phyloP scores from a whole-genome alignment of 2,888 invertebrate genomes.

The Melieria crassipennis region DNA sequence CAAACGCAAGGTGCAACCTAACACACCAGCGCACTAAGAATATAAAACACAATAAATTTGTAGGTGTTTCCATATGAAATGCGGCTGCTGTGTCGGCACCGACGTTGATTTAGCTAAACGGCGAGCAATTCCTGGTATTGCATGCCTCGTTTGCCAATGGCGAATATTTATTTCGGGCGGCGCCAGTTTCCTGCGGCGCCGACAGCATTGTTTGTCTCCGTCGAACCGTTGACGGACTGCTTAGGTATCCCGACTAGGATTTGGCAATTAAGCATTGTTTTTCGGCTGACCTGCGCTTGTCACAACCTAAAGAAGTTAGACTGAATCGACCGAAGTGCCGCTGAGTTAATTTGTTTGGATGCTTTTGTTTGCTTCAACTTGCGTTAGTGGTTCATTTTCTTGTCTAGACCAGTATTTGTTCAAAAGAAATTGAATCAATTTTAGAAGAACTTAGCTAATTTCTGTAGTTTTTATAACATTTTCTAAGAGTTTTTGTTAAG shows the following conservation, averaged over 20 bases:
- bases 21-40: no score
- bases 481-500: no score
- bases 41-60: no score
- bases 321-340: background rate
- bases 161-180: background rate
- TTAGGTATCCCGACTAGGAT: background rate
- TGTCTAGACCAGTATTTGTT: background rate
- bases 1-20: conserved; percentile 22
- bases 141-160: background rate
- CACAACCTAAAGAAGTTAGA: no score
- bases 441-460: no score
- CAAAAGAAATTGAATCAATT: background rate
- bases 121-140: background rate
- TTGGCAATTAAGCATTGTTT: no score
- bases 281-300: no score
- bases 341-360: conserved; percentile 29
- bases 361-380: background rate
- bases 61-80: no score
- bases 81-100: no score
- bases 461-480: no score
- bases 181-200: conserved; percentile 34
- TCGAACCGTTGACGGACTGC: background rate
- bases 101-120: background rate
- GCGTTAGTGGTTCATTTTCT: background rate
- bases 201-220: conserved; percentile 7